Conservation (phyloP, 2,888 invertebrate species). For the Pterostichus niger region DNA sequence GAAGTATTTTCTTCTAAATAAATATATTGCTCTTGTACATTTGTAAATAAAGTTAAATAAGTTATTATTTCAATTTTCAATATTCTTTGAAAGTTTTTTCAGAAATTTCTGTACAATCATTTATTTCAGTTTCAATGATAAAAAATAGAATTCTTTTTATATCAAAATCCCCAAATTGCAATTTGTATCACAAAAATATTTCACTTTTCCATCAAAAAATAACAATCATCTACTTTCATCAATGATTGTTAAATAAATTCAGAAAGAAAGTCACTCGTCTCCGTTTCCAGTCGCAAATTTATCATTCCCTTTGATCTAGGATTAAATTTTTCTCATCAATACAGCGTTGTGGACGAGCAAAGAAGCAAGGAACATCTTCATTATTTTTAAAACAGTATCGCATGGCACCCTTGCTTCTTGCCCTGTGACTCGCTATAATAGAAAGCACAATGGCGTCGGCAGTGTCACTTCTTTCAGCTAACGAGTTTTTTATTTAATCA, state of each 20-base stretch:
- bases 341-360: constrained; percentile 5
- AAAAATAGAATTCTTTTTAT: background rate
- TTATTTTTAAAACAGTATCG: constrained; percentile 67
- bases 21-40: too few species aligned
- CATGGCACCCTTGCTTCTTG: constrained; percentile 37
- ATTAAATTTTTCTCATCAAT: constrained; percentile 66
- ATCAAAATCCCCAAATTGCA: constrained; percentile 11
- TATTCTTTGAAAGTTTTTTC: too few species aligned
- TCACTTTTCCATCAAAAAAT: constrained; percentile 15
- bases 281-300: constrained; percentile 14
- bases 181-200: constrained; percentile 4
- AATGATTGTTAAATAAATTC: constrained; percentile 26
- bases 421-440: constrained; percentile 34
- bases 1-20: too few species aligned
- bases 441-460: background rate
- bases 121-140: too few species aligned
- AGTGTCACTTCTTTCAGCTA: constrained; percentile 47
- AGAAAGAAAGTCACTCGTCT: constrained; percentile 43
- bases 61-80: too few species aligned
- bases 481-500: constrained; percentile 62
- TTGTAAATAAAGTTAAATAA: too few species aligned
- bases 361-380: constrained; percentile 56
- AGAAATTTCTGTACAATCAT: too few species aligned
- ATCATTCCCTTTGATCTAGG: constrained; percentile 59
- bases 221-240: constrained; percentile 39